Base-by-base conservation (phyloP, 2,888 invertebrate species). In the Lagria hirta region DNA sequence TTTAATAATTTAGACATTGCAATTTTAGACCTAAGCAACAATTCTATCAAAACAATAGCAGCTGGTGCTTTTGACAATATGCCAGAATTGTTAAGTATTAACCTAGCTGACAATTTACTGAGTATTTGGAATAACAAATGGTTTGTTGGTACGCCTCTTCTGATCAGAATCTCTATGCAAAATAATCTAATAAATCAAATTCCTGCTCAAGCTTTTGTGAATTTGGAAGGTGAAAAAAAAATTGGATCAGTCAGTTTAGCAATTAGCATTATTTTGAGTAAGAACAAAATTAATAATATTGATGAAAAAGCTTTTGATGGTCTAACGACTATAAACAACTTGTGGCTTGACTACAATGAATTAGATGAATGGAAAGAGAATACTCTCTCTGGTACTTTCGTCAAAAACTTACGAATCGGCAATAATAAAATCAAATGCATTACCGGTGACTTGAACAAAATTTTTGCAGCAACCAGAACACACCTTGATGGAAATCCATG, bases 301-400 rank as follows among this genome's bases (percentile, higher is more conserved):
- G 44, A 62, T 13, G 42, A 48, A 0, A 12, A 55, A 15, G 60
- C 61, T 2, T 62, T 63, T 20, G 38, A 45, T n/a, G 57, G 54
- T 13, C 15, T 64, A 7, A 34, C 43, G n/a, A 50, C 49, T 35
- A 51, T 64, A 8, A 59, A 61, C 20, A 55, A 61, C 35, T 47
- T 64, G 24, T 62, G 61, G 62, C 36, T 64, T 26, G 61, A 63
- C 37, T 43, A 61, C 24, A 64, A 64, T 26, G 29, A 47, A 20
- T 28, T 64, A 18, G 47, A 52, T 8, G 36, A 36, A 5, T 55
- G 59, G 30, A 33, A 45, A 3, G 52, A 45, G 11, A 46, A 54
- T 30, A 35, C 58, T 3, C 45, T 62, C n/a, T 29, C 52, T 4
- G 41, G 45, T 3, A 43, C 58, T 1, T 23, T 51, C 4, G 43